phyloP scores from a whole-genome alignment of 92 coral and sea anemone genomes.

The Meandrina meandrites region DNA sequence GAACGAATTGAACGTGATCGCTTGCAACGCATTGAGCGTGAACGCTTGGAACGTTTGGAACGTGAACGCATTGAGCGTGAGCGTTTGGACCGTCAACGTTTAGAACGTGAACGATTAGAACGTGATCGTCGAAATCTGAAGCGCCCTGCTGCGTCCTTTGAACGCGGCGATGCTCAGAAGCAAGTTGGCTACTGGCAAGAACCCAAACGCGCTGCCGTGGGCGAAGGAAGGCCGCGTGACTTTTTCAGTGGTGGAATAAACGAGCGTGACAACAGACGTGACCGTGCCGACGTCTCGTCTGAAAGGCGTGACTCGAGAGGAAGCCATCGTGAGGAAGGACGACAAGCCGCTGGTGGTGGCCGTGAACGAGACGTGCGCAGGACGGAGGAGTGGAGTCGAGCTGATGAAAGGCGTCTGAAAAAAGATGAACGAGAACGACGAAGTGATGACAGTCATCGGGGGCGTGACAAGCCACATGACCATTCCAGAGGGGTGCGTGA shows the following conservation, averaged over 20 bases:
- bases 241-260: slow-evolving; percentile 80
- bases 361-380: slow-evolving; percentile 62
- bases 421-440: slow-evolving; percentile 53
- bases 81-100: slow-evolving; percentile 86
- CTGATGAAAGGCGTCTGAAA: slow-evolving; percentile 51
- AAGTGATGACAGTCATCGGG: slow-evolving; percentile 53
- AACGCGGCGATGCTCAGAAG: slow-evolving; percentile 69
- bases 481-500: slow-evolving; percentile 56
- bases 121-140: slow-evolving; percentile 92
- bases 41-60: slow-evolving; percentile 84
- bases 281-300: slow-evolving; percentile 60
- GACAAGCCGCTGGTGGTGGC: slow-evolving; percentile 50
- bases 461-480: slow-evolving; percentile 46
- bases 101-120: slow-evolving; percentile 82
- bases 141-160: slow-evolving; percentile 81
- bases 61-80: slow-evolving; percentile 87
- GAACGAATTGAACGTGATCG: slow-evolving; percentile 91
- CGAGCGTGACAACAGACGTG: slow-evolving; percentile 79
- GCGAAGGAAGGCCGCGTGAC: slow-evolving; percentile 74
- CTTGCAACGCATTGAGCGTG: slow-evolving; percentile 92
- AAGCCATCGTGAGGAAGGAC: slow-evolving; percentile 82
- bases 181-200: slow-evolving; percentile 97
- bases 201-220: slow-evolving; percentile 86
- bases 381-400: slow-evolving; percentile 66
- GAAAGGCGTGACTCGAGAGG: slow-evolving; percentile 89